Percentiles rank a stretch among this genome's conserved stretches.
These are phyloP conservation scores for Zonotrichia albicollis DNA, from an alignment of 2,797 vertebrate species.

Conservation along the genomic window DNA sequence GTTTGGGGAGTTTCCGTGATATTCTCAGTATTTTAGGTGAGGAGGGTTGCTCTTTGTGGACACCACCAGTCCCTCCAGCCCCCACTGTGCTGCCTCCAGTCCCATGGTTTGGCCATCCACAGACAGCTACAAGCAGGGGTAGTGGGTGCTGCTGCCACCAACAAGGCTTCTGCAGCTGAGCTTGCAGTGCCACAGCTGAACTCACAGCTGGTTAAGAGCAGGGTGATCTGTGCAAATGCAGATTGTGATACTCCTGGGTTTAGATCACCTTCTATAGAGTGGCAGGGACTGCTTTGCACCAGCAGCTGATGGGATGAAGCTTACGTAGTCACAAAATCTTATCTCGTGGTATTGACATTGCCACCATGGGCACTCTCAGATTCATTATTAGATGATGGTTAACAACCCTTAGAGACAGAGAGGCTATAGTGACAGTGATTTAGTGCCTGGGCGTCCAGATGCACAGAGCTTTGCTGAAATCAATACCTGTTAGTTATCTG, in stretches of 20 bases:
- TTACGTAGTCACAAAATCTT: background rate
- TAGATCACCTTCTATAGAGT: background rate
- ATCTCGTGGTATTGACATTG: background rate
- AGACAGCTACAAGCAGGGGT: background rate
- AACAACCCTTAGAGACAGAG: background rate
- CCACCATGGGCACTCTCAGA: background rate
- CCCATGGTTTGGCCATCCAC: rapidly evolving
- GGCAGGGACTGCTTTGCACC: background rate
- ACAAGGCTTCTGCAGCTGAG: rapidly evolving
- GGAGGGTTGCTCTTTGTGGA: background rate
- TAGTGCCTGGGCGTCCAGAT: background rate
- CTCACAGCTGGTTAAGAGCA: background rate
- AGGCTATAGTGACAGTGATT: slow-evolving; percentile 3
- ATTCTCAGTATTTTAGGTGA: background rate
- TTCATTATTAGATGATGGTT: background rate
- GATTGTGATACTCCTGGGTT: background rate
- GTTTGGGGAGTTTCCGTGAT: background rate
- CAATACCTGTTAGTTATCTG: slow-evolving; percentile 18
- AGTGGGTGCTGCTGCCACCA: rapidly evolving
- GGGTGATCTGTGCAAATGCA: background rate
- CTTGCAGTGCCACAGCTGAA: background rate
- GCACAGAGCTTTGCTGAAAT: background rate
- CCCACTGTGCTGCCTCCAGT: background rate
- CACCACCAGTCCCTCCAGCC: background rate
- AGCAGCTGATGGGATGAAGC: rapidly evolving